These are phyloP conservation scores for Oenanthe oenanthe DNA, from an alignment of 2,113 vertebrate genomes.

Conservation along the genomic window DNA sequence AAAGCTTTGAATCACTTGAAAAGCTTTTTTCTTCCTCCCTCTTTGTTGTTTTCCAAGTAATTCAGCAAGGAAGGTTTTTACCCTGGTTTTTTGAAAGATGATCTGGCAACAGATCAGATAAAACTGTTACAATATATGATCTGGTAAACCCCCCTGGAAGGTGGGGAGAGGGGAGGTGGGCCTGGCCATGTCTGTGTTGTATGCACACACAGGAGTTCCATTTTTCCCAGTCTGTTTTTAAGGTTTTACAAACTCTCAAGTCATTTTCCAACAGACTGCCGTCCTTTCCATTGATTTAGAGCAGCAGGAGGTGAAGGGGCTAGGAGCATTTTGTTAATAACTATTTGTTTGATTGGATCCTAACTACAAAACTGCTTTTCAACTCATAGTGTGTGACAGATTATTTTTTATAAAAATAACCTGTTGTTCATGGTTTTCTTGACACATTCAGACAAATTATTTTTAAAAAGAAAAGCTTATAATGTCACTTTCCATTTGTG, in stretches of 20 bases:
- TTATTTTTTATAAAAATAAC: not conserved
- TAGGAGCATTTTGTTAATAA: not conserved
- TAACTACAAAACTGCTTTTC: not conserved
- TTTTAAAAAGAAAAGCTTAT: not conserved
- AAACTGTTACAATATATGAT: not conserved
- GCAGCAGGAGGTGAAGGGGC: not conserved
- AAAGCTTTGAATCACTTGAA: constrained; percentile 30
- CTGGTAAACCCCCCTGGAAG: not conserved
- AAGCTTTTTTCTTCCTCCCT: not conserved
- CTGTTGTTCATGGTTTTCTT: not conserved
- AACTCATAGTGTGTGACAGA: not conserved
- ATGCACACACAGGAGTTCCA: not conserved
- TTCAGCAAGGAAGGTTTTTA: not conserved
- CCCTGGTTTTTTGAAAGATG: not conserved
- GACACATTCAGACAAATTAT: not conserved
- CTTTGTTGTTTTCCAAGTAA: not conserved
- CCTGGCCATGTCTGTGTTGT: not conserved
- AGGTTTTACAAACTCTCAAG: not conserved
- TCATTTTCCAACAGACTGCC: not conserved
- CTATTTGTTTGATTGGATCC: not conserved
- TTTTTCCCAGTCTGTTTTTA: not conserved
- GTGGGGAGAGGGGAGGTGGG: not conserved
- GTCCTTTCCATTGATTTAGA: not conserved
- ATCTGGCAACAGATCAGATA: not conserved
- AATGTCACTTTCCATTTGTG: not conserved